phyloP scores from a whole-genome alignment of 2,888 invertebrate genomes.

The Erpobdella octoculata region DNA sequence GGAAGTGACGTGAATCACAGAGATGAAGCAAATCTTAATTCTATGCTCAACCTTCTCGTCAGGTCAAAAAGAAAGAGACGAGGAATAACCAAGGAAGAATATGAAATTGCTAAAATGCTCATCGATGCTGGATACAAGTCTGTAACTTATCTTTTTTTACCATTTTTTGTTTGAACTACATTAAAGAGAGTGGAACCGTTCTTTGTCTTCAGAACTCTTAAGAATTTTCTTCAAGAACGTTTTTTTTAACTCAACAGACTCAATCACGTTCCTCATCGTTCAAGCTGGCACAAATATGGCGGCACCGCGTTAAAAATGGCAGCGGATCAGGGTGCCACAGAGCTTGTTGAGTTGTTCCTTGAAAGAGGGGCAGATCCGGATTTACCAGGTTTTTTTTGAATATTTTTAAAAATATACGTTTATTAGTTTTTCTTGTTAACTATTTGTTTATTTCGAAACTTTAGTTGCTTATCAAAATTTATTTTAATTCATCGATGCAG shows the following conservation, averaged over 20 bases:
- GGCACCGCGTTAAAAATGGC: conserved; percentile 35
- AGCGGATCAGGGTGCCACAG: conserved; percentile 30
- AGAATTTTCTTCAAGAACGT: neutral
- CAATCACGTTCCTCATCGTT: conserved; percentile 21
- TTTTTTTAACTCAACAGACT: neutral
- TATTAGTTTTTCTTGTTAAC: neutral
- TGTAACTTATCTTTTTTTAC: neutral
- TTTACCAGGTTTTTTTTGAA: conserved; percentile 27
- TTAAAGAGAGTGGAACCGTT: neutral
- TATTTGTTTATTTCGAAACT: neutral
- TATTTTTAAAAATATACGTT: neutral
- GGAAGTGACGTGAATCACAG: conserved; percentile 32
- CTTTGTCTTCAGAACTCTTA: neutral
- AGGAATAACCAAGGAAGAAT: conserved; percentile 23
- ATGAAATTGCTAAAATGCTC: conserved; percentile 26
- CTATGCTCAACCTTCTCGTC: conserved; percentile 30
- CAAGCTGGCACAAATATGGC: conserved; percentile 29
- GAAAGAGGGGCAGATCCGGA: conserved; percentile 33
- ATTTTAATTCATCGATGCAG: conserved; percentile 1
- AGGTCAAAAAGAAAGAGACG: conserved; percentile 20
- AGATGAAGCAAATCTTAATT: conserved; percentile 31
- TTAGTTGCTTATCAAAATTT: neutral
- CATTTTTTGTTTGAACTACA: neutral
- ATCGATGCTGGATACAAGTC: conserved; percentile 28
- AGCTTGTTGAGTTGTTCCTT: conserved; percentile 32